Evolutionary conservation across 2,888 invertebrate species (phyloP).

Genomic region (Nomada fucata): DNA sequence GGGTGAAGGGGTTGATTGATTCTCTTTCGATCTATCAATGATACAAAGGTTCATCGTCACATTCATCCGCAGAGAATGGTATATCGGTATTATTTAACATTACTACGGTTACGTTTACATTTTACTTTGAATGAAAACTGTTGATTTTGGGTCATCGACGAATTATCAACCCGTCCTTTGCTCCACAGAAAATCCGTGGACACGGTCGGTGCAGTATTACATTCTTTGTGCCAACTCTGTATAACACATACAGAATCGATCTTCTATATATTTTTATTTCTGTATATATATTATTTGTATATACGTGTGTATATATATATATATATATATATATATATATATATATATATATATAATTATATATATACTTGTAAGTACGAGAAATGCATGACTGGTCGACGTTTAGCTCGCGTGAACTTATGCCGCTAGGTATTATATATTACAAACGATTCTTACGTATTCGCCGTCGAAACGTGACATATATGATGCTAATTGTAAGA

Average conservation of each 20-base stretch:
- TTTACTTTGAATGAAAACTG: background rate
- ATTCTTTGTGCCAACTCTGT: conserved; percentile 73
- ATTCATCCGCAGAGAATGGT: background rate
- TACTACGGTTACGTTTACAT: background rate
- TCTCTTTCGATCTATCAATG: background rate
- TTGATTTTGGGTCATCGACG: background rate
- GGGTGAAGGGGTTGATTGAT: background rate
- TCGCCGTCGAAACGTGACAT: conserved; percentile 33
- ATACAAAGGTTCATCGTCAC: background rate
- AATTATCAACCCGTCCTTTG: background rate
- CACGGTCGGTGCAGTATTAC: conserved; percentile 9
- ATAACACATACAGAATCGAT: conserved; percentile 66
- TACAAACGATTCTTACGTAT: conserved; percentile 44
- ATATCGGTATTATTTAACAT: background rate
- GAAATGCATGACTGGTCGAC: conserved; percentile 76
- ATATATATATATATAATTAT: conserved; percentile 1
- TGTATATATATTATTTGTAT: background rate
- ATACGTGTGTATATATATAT: too few relatives aligned
- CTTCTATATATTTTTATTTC: conserved; percentile 19
- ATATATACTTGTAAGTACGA: conserved; percentile 49
- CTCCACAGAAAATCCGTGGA: background rate
- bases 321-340: background rate
- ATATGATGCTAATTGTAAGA: conserved; percentile 34
- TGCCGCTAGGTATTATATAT: conserved; percentile 51
- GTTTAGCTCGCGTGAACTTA: conserved; percentile 56